Conservation (phyloP, 2,888 invertebrate genomes). For the Meteorus colon region DNA sequence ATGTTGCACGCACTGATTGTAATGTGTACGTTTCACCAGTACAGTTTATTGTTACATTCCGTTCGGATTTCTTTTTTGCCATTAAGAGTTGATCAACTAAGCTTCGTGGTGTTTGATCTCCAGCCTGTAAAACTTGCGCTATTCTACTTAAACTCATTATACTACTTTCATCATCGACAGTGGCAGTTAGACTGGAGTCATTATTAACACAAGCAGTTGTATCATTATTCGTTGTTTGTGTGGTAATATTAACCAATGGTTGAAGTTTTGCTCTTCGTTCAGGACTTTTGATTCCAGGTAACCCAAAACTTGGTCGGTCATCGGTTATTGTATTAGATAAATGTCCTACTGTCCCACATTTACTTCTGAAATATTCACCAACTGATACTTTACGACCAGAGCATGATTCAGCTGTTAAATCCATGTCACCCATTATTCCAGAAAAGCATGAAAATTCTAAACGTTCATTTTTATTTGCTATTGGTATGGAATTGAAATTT, state of each 20-base stretch:
- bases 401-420: conserved; percentile 64
- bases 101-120: conserved; percentile 63
- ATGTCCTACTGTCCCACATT: conserved; percentile 70
- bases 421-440: conserved; percentile 66
- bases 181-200: neutral
- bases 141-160: conserved; percentile 68
- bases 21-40: conserved; percentile 50
- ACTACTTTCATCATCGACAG: conserved; percentile 37
- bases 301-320: conserved; percentile 63
- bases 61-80: conserved; percentile 51
- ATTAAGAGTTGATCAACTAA: conserved; percentile 65
- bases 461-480: conserved; percentile 57
- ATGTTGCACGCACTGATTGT: conserved; percentile 41
- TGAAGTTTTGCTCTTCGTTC: conserved; percentile 52
- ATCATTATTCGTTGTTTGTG: conserved; percentile 45
- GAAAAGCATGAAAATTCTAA: conserved; percentile 68
- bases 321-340: conserved; percentile 50
- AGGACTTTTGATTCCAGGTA: conserved; percentile 59
- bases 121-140: conserved; percentile 62
- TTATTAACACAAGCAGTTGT: conserved; percentile 4
- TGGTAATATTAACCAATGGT: conserved; percentile 62
- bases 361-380: conserved; percentile 73
- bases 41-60: conserved; percentile 27
- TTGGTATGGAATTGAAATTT: conserved; percentile 58
- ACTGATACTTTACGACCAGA: conserved; percentile 69